Evolutionary conservation across 2,888 invertebrate genomes (phyloP), one percentile per base, ranked within the genome.

Genomic region (Caenorhabditis sulstoni): DNA sequence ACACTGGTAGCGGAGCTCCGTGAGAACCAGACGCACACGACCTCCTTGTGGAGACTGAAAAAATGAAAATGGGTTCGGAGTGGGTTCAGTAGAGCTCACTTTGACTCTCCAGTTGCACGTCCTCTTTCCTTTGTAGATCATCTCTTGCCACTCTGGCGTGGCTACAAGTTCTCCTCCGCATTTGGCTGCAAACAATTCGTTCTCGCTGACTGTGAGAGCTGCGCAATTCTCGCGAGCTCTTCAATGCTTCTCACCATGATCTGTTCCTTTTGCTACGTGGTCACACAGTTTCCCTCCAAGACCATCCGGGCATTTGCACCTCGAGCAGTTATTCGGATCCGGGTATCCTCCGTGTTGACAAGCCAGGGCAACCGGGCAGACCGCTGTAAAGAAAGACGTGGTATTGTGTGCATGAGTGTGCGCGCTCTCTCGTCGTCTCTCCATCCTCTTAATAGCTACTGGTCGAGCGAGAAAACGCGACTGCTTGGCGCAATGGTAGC

Each of bases 301-400:
- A 11, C 84, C 84, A 41, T 71, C 71, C 1, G 87, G 87, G 70
- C 88, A 88, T 52, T 88, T 88, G 66, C 87, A 88, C n/a, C 55
- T 39, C 14, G 73, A 47, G 45, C 88, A 88, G 58, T 88, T 85
- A 53, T 87, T 88, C 9, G 88, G 88, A 52, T 88, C 88, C 23
- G 86, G 79, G 57, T 88, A 88, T 9, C 88, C 88, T 7, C 86
- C 88, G 53, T 87, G 84, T n/a, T 81, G 62, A 59, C 88, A 88
- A 0, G 52, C 14, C 18, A 73, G 39, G 0, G 55, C 65, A 0
- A 74, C 78, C 2, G 64, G 71, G 68, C 87, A 87, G 9, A 81
- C 80, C 11, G 87, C 87, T 87, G 67, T 7, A 29, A 29, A 29
- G 29, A 29, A 64, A 85, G 77, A 11, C 3, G 41, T 41, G 11